Conservation (phyloP, 2,797 vertebrate species). For the Potorous gilbertii region DNA sequence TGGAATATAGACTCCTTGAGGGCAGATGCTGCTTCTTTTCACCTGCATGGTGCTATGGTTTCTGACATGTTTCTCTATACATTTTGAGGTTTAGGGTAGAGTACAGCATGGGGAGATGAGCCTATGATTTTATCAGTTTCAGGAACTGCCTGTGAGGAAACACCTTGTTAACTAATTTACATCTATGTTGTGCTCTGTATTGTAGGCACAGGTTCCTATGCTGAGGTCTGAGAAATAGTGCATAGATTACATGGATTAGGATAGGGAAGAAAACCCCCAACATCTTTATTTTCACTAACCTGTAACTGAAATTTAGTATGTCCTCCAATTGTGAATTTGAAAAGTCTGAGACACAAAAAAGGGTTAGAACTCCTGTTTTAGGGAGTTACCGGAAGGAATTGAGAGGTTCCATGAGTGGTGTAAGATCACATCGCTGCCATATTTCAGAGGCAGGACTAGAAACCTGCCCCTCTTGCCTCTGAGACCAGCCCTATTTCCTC, state of each 20-base stretch:
- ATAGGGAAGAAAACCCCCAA: not conserved
- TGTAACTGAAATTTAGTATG: not conserved
- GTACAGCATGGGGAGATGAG: no score
- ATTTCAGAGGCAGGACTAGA: not conserved
- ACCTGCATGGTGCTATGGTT: not conserved
- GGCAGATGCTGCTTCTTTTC: not conserved
- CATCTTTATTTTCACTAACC: not conserved
- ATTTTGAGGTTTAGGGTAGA: not conserved
- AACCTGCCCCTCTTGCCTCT: not conserved
- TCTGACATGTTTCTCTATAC: not conserved
- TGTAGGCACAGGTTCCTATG: not conserved
- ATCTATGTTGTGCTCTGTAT: not conserved
- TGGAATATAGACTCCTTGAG: not conserved
- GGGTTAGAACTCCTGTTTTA: not conserved
- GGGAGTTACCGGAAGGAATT: not conserved
- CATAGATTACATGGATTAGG: not conserved
- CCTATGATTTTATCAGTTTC: not conserved
- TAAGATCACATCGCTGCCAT: not conserved
- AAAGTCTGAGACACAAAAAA: not conserved
- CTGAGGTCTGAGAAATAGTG: not conserved
- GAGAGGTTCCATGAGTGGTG: not conserved
- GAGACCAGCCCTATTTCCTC: not conserved
- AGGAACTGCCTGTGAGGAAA: not conserved
- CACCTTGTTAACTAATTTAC: not conserved
- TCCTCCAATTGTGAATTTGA: not conserved